A percentile compares a stretch with the other conserved stretches of the same genome.
Evolutionary conservation across 2,113 vertebrate genomes (phyloP).

Genomic region (Scartelaos histophorus): DNA sequence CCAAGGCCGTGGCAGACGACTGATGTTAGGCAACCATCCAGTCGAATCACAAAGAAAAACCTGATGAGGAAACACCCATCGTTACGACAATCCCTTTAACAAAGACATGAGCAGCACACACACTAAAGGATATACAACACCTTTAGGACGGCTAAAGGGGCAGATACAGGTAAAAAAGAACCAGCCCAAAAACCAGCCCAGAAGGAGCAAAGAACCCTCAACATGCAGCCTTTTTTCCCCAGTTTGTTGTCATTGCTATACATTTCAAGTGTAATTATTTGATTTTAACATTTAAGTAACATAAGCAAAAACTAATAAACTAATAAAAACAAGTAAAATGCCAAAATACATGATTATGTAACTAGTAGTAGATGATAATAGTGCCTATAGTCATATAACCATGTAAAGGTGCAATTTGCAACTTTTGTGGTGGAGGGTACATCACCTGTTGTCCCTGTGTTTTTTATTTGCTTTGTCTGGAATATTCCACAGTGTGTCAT

Average conservation of each 20-base stretch:
- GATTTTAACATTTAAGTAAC: not conserved
- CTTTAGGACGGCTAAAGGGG: not conserved
- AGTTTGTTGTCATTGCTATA: not conserved
- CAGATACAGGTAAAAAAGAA: not conserved
- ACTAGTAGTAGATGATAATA: no score
- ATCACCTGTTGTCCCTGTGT: not conserved
- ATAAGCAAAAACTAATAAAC: not conserved
- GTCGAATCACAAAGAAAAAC: not conserved
- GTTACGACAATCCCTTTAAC: not conserved
- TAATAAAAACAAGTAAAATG: not conserved
- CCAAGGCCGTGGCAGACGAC: not conserved
- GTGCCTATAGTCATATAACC: no score
- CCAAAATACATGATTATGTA: no score
- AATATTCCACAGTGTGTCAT: no score
- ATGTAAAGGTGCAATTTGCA: not conserved
- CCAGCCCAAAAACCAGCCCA: not conserved
- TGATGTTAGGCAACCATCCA: not conserved
- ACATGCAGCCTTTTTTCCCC: not conserved
- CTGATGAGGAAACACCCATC: not conserved
- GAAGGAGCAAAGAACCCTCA: not conserved
- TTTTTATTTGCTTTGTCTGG: no score
- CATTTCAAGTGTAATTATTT: not conserved
- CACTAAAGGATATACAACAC: not conserved
- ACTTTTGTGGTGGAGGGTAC: not conserved
- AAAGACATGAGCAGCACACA: not conserved